Evolutionary conservation across 2,888 invertebrate species (phyloP), one percentile per base, ranked within the genome.

Genomic region (Caenorhabditis doughertyi): DNA sequence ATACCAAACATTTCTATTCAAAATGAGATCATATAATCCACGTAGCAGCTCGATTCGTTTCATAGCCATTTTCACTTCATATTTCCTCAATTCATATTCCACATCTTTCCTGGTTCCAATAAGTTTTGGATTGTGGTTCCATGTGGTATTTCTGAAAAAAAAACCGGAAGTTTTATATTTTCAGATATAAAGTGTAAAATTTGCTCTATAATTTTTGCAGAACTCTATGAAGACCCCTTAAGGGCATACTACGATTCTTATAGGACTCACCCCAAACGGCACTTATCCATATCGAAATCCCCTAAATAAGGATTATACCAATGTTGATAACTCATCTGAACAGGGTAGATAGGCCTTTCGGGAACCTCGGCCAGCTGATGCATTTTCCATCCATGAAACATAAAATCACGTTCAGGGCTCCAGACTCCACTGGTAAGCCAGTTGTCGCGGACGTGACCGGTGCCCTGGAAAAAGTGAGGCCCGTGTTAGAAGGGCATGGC

Each of bases 351-450:
- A 4, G 27, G 1, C 2, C 51, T 39, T 8, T 23, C 5, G 4
- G 62, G 51, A 3, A 60, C 42, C 11, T n/a, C 42, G 21, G 11
- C 42, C 49, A 72, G 8, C 13, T 72, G 49, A 13, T 39, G 21
- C 51, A 39, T 72, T 27, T 62, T 72, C 86, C 86, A 87, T 29
- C 87, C 87, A 71, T 86, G 86, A 29, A 87, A 35, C 65, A 87
- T 84, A 58, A 87, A 86, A 47, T 87, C 87, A 13, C 56, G 53
- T 8, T 47, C 60, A 16, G 80, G 79, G 35, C 53, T 72, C 84
- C 85, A 87, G 1, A 76, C 49, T 21, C 81, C 81, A 53, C 81
- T 73, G 13, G 87, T 84, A 42, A 87, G 58, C 87, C 87, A 87
- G 8, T 84, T 85, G 55, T 87, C 87, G 21, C 87, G n/a, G 1